Percentiles rank a stretch among this genome's conserved stretches.
Conservation (phyloP, 1,140 invertebrate species). For the Drosophila pruinosa region DNA sequence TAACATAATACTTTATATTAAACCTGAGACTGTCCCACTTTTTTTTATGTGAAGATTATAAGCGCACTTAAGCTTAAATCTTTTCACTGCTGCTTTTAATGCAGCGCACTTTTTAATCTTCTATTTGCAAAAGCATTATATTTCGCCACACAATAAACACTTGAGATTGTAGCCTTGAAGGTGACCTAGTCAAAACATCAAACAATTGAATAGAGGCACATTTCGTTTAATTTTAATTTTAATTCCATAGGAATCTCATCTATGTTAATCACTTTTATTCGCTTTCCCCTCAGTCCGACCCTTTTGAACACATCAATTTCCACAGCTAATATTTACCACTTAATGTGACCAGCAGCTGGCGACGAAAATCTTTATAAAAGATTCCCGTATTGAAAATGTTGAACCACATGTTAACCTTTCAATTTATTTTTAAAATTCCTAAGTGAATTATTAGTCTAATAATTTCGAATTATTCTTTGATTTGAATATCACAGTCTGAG, state of each 20-base stretch:
- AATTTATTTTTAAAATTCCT: background rate
- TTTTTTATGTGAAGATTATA: background rate
- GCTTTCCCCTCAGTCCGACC: no score
- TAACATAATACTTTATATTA: background rate
- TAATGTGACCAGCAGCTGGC: conserved; percentile 63
- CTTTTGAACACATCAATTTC: conserved; percentile 1
- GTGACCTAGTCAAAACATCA: conserved; percentile 1
- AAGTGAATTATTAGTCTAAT: background rate
- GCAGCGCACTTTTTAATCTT: background rate
- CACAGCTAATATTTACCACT: conserved; percentile 66
- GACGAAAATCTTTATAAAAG: conserved; percentile 54
- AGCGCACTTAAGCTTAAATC: background rate
- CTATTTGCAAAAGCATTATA: background rate
- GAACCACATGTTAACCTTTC: conserved; percentile 33
- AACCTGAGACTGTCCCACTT: background rate
- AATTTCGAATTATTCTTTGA: conserved; percentile 5
- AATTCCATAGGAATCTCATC: background rate
- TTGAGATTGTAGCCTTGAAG: background rate
- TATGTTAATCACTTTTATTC: background rate
- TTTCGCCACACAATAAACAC: background rate
- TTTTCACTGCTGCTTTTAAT: background rate
- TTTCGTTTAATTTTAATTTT: no score
- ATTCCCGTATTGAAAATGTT: conserved; percentile 59
- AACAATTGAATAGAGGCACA: no score
- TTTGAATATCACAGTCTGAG: conserved; percentile 55